Evolutionary conservation across 2,888 invertebrate genomes (phyloP), one percentile per base, ranked within the genome.

Genomic region (Sesia apiformis): DNA sequence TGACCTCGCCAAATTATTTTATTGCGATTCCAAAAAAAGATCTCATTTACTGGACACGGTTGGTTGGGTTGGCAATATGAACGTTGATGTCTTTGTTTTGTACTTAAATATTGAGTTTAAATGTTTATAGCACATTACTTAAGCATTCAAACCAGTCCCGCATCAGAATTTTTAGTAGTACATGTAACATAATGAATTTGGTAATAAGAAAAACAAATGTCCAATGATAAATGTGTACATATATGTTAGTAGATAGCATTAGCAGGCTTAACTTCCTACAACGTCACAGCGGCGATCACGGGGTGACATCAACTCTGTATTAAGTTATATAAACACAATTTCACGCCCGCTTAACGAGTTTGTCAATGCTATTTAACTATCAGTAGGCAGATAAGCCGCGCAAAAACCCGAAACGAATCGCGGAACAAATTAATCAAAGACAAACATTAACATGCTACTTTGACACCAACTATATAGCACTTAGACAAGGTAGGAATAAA

Each of bases 401-500:
- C 46, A 46, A 38, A 50, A 50, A 50, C 7, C 4, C 38, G 38
- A 50, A 50, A 23, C 38, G 50, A 50, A 38, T 7, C 50, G 50
- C 39, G 50, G 50, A 50, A 50, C 50, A 53, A 53, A 55, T 54
- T 49, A 55, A 52, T 55, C 53, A 53, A 51, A 56, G 4, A 52
- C 46, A 51, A 51, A 54, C 52, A 49, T 23, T 7, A 50, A 42
- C 51, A 53, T 53, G 55, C 55, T 53, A 53, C 23, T 46, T 56
- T 53, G 56, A 52, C 56, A 58, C 59, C 56, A 58, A 60, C 58
- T 63, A 23, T 23, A 23, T 23, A 58, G 60, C 60, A 60, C 59
- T 62, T 61, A 61, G 59, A 63, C 62, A 57, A 64, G 63, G 62
- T 55, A 60, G 52, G 59, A 66, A 67, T 65, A 73, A 75, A 75